Base-by-base conservation (phyloP, 2,113 vertebrate genomes). In the Erinaceus europaeus region DNA sequence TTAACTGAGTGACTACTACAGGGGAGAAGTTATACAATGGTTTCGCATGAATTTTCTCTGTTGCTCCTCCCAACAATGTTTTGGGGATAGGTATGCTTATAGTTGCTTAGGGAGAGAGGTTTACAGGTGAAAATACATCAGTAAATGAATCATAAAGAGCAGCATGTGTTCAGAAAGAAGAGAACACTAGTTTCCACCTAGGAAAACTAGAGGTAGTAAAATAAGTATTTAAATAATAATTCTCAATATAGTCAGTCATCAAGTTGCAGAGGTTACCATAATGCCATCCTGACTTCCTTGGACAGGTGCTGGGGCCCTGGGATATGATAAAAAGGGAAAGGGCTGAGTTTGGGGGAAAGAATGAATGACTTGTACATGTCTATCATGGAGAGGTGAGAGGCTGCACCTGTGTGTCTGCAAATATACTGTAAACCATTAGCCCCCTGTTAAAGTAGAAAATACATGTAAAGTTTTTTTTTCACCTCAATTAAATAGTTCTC, bases 151-250 rank as follows among this genome's bases (percentile, higher is more conserved):
- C 40, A 48, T 40, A 52, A 50, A 64, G 2, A 62, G n/a, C 1
- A 84, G 5, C 36, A 80, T 53, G 3, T 38, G 29, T 62, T 79
- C 29, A 77, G 14, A 88, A 38, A 88, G 12, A 50, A 84, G 71
- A 76, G 25, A 73, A 62, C n/a, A n/a, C n/a, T 34, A 81, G 82
- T 1, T 72, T 88, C 57, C 15, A 1, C 36, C 50, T 85, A 44
- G 46, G 29, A 83, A 86, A 89, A 64, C 4, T 69, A 23, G 11
- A 8, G 10, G 59, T 42, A 12, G 20, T 23, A 20, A 52, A 82
- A 79, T 12, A 83, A 69, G 29, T 57, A 84, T 69, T 75, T 57
- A 75, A 93, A 86, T 72, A 65, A 29, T 48, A 55, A n/a, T n/a
- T n/a, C n/a, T n/a, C n/a, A n/a, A n/a, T n/a, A n/a, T n/a, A n/a